A percentile compares a stretch with the other conserved stretches of the same genome.
Evolutionary conservation across 2,797 vertebrate genomes (phyloP).

Genomic region (Phoeniculus purpureus): DNA sequence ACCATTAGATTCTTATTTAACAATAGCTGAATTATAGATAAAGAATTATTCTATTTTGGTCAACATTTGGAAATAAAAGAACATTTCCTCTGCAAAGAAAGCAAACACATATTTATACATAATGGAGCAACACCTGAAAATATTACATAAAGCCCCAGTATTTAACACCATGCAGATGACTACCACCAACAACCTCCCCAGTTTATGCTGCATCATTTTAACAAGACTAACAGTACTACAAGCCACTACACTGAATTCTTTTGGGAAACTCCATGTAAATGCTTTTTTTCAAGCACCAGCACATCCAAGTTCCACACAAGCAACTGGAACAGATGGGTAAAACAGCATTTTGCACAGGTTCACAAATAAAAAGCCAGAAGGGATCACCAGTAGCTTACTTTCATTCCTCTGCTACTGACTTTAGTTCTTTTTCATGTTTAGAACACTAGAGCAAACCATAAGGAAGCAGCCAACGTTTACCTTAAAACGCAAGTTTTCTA

Average conservation of each 20-base stretch:
- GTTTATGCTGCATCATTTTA: background rate
- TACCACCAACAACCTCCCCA: background rate
- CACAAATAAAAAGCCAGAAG: background rate
- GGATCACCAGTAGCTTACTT: background rate
- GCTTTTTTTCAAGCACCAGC: background rate
- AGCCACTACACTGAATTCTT: background rate
- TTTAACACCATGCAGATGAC: background rate
- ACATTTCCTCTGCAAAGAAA: background rate
- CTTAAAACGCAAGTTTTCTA: background rate
- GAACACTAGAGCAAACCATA: background rate
- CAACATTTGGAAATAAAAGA: background rate
- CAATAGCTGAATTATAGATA: background rate
- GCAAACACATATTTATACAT: background rate
- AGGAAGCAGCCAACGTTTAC: background rate
- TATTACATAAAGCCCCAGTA: background rate
- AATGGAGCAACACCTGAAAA: background rate
- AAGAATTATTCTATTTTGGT: background rate
- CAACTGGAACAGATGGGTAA: background rate
- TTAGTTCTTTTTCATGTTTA: background rate
- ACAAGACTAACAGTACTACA: background rate
- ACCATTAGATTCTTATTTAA: slow-evolving; percentile 36
- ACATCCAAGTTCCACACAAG: background rate
- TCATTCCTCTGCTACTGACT: background rate
- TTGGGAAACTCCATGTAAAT: background rate
- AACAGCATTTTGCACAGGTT: background rate